Percentiles rank a stretch among this genome's conserved stretches.
phyloP scores from a whole-genome alignment of 1,140 invertebrate genomes.

The Zaprionus capensis region DNA sequence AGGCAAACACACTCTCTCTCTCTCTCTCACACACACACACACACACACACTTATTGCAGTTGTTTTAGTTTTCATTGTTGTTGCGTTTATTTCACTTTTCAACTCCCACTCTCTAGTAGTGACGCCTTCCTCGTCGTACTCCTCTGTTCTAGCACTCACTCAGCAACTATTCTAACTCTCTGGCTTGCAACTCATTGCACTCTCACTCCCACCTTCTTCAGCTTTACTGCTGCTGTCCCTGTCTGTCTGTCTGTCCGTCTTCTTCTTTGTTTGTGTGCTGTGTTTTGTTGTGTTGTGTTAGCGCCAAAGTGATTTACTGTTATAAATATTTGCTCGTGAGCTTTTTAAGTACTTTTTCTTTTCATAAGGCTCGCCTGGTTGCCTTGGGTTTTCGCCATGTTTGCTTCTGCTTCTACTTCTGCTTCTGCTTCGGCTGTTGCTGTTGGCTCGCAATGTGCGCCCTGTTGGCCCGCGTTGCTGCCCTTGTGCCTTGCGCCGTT shows the following conservation, averaged over 20 bases:
- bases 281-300: slow-evolving; percentile 50
- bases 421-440: not conserved
- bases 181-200: slow-evolving; percentile 6
- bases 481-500: not conserved
- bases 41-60: slow-evolving; percentile 24
- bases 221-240: not conserved
- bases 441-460: slow-evolving; percentile 45
- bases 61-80: slow-evolving; percentile 38
- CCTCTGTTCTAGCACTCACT: not conserved
- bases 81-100: slow-evolving; percentile 72
- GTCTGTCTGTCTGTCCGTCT: slow-evolving; percentile 4
- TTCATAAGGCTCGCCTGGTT: slow-evolving; percentile 37
- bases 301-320: slow-evolving; percentile 82
- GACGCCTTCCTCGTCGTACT: not conserved
- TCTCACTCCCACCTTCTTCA: slow-evolving; percentile 1
- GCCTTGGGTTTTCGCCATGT: slow-evolving; percentile 58
- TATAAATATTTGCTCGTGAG: slow-evolving; percentile 82
- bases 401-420: slow-evolving; percentile 44
- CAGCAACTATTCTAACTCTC: not conserved
- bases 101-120: not conserved
- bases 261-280: slow-evolving; percentile 24
- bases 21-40: not conserved
- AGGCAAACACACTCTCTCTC: slow-evolving; percentile 16
- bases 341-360: slow-evolving; percentile 83
- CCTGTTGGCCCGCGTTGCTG: slow-evolving; percentile 40